phyloP scores from a whole-genome alignment of 1,140 invertebrate genomes.

The Yoshiicerus persimilis region DNA sequence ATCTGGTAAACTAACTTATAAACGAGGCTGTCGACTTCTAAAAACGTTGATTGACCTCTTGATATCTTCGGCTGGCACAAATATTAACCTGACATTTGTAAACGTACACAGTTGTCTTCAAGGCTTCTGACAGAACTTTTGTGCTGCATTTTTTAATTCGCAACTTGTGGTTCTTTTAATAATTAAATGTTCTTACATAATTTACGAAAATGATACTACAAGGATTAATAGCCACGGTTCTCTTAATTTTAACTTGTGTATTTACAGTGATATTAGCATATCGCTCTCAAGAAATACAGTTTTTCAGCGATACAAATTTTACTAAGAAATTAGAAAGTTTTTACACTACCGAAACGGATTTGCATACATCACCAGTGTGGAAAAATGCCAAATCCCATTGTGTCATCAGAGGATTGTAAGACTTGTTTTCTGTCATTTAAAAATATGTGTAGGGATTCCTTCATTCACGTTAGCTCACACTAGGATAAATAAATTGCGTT shows the following conservation, averaged over 20 bases:
- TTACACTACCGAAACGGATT: neutral
- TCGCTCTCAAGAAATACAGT: constrained; percentile 29
- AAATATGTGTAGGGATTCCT: neutral
- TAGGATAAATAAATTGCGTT: neutral
- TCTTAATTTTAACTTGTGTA: neutral
- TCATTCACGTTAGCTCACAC: neutral
- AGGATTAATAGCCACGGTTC: neutral
- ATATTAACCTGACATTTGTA: neutral
- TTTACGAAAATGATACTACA: neutral
- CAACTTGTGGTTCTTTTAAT: neutral
- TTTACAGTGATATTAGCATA: neutral
- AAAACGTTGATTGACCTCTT: neutral
- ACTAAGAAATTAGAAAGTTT: constrained; percentile 17
- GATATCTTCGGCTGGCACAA: neutral
- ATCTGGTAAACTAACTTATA: neutral
- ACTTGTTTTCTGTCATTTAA: neutral
- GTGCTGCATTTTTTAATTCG: no score
- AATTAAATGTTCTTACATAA: neutral
- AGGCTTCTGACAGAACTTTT: neutral
- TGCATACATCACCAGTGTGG: neutral
- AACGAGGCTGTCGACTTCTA: neutral
- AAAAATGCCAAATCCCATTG: constrained; percentile 37
- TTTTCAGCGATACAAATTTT: constrained; percentile 23
- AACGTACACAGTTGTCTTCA: neutral
- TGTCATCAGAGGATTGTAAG: constrained; percentile 37